Base-by-base conservation (phyloP, 2,888 invertebrate species). In the Aethes cnicana region DNA sequence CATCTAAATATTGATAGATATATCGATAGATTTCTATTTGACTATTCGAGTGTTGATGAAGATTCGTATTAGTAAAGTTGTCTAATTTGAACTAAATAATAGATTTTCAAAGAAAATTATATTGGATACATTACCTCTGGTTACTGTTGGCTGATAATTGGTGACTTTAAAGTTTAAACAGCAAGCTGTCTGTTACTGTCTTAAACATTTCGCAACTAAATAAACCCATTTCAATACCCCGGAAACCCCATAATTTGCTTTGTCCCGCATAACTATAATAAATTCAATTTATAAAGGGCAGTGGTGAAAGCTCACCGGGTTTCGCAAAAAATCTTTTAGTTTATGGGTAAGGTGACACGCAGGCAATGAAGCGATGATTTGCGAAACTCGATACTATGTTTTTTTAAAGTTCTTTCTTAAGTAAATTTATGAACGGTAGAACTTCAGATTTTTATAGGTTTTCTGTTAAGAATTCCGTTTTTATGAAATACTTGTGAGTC, bases 281-380 rank as follows among this genome's bases (percentile, higher is more conserved):
- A 18, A 50, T 50, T 30, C 37, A 5, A 14, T 30, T 18, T 37
- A 21, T 23, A 50, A 50, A 50, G 43, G 43, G 20, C 36, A 43
- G 16, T 12, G 28, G 50, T 50, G 50, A 50, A 50, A 50, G 50
- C 30, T n/a, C 23, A 14, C 30, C 43, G 8, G 23, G 43, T 50
- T 44, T 28, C 28, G 30, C 23, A 21, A 37, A 50, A 43, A 44
- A 1, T n/a, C 9, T 16, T 44, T 50, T 23, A 25, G 18, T 44
- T 50, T 37, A 37, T 32, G 30, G 20, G 43, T 37, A 50, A 44
- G 17, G 8, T 28, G 50, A 50, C 30, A 43, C 50, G 17, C 14
- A 30, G 17, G 17, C 50, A 37, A 9, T 23, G 50, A 44, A 44
- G 30, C 36, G 49, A 17, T 35, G 43, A 36, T 11, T 28, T 43